Conservation (phyloP, 2,797 vertebrate genomes). For the Tympanoctomys barrerae region DNA sequence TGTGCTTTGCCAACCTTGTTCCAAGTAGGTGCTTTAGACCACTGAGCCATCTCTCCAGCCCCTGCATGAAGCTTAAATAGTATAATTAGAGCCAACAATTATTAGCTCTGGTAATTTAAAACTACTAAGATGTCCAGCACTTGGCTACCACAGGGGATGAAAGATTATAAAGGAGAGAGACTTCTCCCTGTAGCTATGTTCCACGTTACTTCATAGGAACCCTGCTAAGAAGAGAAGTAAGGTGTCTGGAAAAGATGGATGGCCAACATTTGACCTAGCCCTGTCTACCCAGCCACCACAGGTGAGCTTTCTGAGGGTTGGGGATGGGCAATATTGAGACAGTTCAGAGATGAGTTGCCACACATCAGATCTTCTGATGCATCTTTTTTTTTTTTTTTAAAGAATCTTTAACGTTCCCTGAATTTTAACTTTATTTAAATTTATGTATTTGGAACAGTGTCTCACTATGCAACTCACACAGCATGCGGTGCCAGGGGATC, state of each 20-base stretch:
- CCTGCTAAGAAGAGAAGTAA: background rate
- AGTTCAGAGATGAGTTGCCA: background rate
- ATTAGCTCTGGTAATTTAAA: background rate
- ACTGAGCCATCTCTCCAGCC: too few species aligned
- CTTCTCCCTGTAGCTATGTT: background rate
- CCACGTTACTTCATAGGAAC: background rate
- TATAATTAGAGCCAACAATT: background rate
- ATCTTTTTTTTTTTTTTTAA: background rate
- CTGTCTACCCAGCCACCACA: fast-evolving
- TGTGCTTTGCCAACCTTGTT: too few species aligned
- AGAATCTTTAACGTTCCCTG: too few species aligned
- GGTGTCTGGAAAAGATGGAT: background rate
- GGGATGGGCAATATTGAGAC: too few species aligned
- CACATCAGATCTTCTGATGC: background rate
- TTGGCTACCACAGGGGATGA: background rate
- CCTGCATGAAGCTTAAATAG: background rate
- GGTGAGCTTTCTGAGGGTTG: background rate
- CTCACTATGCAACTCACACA: too few species aligned
- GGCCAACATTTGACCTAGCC: background rate
- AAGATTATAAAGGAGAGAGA: background rate
- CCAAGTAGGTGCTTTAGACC: too few species aligned
- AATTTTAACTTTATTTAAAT: too few species aligned
- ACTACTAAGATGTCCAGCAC: background rate
- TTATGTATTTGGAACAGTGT: too few species aligned
- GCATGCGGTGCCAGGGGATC: too few species aligned